These are phyloP conservation scores for Masticophis lateralis DNA, from an alignment of 2,797 vertebrate species.

Conservation along the genomic window DNA sequence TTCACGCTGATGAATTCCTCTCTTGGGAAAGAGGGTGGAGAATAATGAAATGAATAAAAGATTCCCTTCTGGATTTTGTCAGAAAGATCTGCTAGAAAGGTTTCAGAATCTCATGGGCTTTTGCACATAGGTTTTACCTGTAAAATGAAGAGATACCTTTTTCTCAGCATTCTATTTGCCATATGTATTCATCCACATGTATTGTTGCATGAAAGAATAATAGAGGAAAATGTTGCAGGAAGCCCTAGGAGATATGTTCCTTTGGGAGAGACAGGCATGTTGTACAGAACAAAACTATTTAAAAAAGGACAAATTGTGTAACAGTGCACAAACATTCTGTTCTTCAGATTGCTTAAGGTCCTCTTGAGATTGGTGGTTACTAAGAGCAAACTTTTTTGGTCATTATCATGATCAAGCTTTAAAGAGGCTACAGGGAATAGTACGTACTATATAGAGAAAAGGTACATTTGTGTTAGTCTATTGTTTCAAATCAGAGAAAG, in stretches of 20 bases:
- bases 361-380: conserved; percentile 26
- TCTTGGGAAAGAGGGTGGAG: neutral
- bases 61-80: neutral
- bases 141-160: neutral
- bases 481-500: neutral
- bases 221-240: conserved; percentile 7
- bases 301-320: conserved; percentile 16
- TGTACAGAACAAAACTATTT: neutral
- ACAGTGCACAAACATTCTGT: conserved; percentile 10
- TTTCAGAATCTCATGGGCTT: neutral
- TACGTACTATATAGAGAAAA: neutral
- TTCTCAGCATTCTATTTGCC: neutral
- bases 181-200: conserved; percentile 10
- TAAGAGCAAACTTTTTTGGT: conserved; percentile 15
- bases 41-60: neutral
- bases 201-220: conserved; percentile 33
- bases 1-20: neutral
- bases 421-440: conserved; percentile 6
- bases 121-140: neutral
- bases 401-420: conserved; percentile 22
- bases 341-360: neutral
- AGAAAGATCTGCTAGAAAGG: neutral
- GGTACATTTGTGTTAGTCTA: neutral
- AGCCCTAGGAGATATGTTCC: conserved; percentile 10
- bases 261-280: conserved; percentile 7